Base-by-base conservation (phyloP, 64 coral and sea anemone species). In the Porites lutea region DNA sequence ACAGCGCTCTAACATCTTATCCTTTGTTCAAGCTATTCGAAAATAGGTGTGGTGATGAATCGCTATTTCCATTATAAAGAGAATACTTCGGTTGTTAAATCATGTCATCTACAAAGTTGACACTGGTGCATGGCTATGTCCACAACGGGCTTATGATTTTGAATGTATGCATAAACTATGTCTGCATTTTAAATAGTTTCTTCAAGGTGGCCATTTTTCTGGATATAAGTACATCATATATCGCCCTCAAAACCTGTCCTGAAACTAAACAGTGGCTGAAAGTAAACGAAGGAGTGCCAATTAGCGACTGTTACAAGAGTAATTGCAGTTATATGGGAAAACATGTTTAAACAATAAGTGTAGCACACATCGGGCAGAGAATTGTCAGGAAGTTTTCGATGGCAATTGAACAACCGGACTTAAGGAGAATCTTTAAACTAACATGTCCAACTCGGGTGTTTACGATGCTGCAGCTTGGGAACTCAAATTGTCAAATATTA, bases 121-220 rank as follows among this genome's bases (percentile, higher is more conserved):
- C 81, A 84, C 52, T 48, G 49, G 18, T 7, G 13, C 59, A 84
- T 4, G 10, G 16, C n/a, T 65, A 50, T 84, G 81, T 84, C 15
- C 49, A 84, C 81, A 84, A 50, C 8, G 23, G 81, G 62, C 81
- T 84, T 84, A 84, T 84, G 46, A 52, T 84, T 84, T 84, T 45
- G 37, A 84, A 84, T 50, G 69, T 68, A 84, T 84, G 81, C 81
- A 84, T 49, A 68, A 14, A 50, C 18, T 4, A 60, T 52, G 44
- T 68, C 79, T 82, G 79, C 43, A 82, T 65, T 65, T 61, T 63
- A 63, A 48, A 65, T 14, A 82, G 60, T 46, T 62, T 23, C 10
- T 16, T 47, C 59, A 48, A 46, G 43, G 79, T 46, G 14, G 59
- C 27, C 43, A 50, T 13, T 82, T 80, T 45, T 60, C 13, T 2